Evolutionary conservation across 2,888 invertebrate species (phyloP), one percentile per base, ranked within the genome.

Genomic region (Cyaniris semiargus): DNA sequence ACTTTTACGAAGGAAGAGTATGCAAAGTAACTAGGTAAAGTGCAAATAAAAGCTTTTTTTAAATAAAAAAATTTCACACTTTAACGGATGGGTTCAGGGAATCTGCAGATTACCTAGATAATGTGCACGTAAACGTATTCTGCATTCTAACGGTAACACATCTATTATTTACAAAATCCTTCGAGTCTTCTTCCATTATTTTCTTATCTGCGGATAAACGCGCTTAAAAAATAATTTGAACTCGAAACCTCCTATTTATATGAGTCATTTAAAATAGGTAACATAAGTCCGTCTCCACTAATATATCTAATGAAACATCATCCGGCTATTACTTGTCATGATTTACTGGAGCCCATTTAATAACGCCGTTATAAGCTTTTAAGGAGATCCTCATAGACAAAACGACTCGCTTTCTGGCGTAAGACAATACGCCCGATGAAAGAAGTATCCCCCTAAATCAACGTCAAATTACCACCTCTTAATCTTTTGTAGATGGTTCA

Each of bases 401-500:
- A 89, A 87, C 86, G 84, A 79, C 83, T 84, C 84, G 83, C 84
- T 83, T 82, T 79, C 80, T 82, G 83, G 83, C 83, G 91, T 90
- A 92, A 92, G 90, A 91, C 91, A 90, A 91, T 89, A 89, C 86
- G 81, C 79, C 81, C 87, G 87, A 89, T 91, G 90, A 92, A 89
- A 91, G 89, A 86, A 81, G 81, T 80, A 83, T 89, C 88, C 88
- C 87, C 88, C 88, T 93, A 93, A 92, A 93, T 93, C 93, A 93
- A 93, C 84, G 93, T 93, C 93, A 93, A 92, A 94, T 93, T 93
- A 93, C 91, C 92, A 92, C 90, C 89, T 92, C 90, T 89, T 93
- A 93, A 93, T 92, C 93, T 91, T 89, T 89, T 89, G 91, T 88
- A 85, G 87, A 86, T 88, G 90, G 91, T 93, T 90, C 84, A 88